A percentile compares a stretch with the other conserved stretches of the same genome.
Conservation (phyloP, 2,113 vertebrate species). For the Cepphus grylle region DNA sequence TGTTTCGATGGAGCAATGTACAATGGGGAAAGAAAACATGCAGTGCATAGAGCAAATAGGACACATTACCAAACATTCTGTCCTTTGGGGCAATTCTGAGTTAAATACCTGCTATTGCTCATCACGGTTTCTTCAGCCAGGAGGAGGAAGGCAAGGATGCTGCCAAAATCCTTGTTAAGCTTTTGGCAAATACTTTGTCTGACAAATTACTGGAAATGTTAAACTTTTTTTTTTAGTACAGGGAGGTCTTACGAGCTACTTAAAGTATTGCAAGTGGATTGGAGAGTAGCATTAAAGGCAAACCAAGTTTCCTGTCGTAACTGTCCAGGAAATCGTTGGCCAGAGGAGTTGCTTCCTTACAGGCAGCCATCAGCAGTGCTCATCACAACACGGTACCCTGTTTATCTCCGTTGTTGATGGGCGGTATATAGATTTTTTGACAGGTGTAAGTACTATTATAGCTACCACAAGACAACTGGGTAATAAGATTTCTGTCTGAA, state of each 20-base stretch:
- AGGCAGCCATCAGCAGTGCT: not conserved
- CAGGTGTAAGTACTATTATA: not conserved
- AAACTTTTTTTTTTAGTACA: not conserved
- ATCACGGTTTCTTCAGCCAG: not conserved
- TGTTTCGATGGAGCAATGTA: not conserved
- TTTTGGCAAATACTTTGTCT: not conserved
- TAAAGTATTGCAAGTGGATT: not conserved
- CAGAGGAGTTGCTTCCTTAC: not conserved
- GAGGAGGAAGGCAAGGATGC: not conserved
- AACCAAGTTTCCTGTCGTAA: not conserved
- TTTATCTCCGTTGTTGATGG: not conserved
- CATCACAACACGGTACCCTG: not conserved
- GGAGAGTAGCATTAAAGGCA: not conserved
- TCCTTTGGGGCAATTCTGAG: not conserved
- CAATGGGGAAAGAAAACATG: not conserved
- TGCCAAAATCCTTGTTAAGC: not conserved
- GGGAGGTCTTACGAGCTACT: not conserved
- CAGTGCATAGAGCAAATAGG: not conserved
- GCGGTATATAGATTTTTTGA: not conserved
- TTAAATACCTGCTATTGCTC: not conserved
- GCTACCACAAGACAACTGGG: not conserved
- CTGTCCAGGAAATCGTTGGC: not conserved
- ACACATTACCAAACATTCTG: not conserved
- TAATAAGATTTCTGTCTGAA: not conserved
- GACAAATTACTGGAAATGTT: not conserved